phyloP scores from a whole-genome alignment of 2,113 vertebrate species.

The Xiphorhynchus elegans region DNA sequence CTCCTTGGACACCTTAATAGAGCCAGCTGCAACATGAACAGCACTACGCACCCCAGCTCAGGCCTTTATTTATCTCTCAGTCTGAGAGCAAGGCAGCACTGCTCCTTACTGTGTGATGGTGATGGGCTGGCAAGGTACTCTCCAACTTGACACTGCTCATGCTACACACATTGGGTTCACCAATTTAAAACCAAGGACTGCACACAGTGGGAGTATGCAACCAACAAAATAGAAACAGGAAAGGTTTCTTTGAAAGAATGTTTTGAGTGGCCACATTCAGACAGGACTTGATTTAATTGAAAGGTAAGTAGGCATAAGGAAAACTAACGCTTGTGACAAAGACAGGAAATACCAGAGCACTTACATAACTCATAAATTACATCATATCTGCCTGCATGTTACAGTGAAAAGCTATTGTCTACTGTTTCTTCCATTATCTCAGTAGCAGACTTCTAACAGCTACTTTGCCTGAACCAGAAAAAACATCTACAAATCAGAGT shows the following conservation, averaged over 20 bases:
- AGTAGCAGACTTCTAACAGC: not conserved
- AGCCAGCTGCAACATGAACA: not conserved
- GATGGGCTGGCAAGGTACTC: not conserved
- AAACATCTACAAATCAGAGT: not conserved
- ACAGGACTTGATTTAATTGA: not conserved
- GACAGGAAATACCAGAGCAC: conserved; percentile 57
- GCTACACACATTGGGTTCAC: not conserved
- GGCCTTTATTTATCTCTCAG: not conserved
- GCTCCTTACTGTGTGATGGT: not conserved
- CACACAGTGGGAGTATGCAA: rapidly evolving
- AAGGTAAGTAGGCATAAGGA: conserved; percentile 40
- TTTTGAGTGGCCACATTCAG: not conserved
- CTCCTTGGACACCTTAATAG: not conserved
- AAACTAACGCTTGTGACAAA: conserved; percentile 56
- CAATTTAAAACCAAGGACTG: not conserved
- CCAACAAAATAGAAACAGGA: not conserved
- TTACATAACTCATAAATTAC: conserved; percentile 18
- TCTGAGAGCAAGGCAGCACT: not conserved
- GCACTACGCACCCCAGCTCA: not conserved
- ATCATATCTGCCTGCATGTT: conserved; percentile 16
- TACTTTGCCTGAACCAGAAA: not conserved
- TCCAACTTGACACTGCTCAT: not conserved
- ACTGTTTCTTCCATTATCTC: not conserved
- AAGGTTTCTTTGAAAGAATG: conserved; percentile 12
- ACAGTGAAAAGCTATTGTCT: conserved; percentile 1